Evolutionary conservation across 1,140 invertebrate genomes (phyloP).

Genomic region (Ceratosolen fusciceps): DNA sequence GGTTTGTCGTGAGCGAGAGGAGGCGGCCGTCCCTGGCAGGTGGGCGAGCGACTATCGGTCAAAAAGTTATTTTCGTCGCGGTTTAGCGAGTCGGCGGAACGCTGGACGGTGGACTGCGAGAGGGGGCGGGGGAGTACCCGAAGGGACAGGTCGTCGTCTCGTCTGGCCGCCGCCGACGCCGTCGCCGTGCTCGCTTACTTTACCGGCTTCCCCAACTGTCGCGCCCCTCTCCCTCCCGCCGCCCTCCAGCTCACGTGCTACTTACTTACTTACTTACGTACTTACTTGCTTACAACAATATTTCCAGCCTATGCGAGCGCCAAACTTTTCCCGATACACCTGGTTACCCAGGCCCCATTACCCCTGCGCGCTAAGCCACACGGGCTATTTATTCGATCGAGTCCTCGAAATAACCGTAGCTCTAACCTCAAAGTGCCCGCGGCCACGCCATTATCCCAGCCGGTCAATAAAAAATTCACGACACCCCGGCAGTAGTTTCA

Average conservation of each 20-base stretch:
- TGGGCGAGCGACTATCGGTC: background rate
- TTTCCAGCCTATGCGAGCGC: background rate
- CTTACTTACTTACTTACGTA: background rate
- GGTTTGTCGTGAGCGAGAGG: background rate
- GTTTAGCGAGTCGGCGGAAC: too few species aligned
- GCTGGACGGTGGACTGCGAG: too few species aligned
- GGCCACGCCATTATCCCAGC: too few species aligned
- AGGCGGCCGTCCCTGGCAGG: background rate
- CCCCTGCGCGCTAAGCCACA: too few species aligned
- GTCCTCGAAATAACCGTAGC: too few species aligned
- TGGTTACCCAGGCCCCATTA: background rate
- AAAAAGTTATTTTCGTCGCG: slow-evolving; percentile 31
- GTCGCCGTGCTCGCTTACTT: background rate
- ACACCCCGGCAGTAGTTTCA: too few species aligned
- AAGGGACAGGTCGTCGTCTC: background rate
- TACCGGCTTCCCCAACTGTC: background rate
- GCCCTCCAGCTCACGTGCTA: background rate
- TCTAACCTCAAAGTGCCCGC: too few species aligned
- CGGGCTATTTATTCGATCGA: too few species aligned
- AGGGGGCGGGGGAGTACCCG: background rate
- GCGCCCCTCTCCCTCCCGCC: background rate
- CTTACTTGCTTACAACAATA: background rate
- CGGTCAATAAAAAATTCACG: too few species aligned
- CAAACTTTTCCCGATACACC: background rate
- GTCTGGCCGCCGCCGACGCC: background rate